These are phyloP conservation scores for Chaitophorus viminalis DNA, from an alignment of 2,888 invertebrate genomes.

Conservation along the genomic window DNA sequence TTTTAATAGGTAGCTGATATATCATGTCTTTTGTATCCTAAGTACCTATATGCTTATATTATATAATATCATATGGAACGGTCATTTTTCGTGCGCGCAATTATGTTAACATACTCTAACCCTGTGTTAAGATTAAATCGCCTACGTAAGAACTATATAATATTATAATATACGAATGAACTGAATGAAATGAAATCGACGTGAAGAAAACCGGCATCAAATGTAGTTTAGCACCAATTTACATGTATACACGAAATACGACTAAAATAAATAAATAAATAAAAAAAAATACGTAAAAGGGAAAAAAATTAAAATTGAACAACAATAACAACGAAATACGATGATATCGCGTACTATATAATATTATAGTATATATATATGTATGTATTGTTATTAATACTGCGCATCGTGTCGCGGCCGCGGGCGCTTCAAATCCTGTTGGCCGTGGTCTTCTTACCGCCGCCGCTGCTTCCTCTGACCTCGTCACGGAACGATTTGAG, in stretches of 20 bases:
- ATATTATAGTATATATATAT: too few species aligned
- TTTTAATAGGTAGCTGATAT: neutral
- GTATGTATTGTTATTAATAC: constrained; percentile 16
- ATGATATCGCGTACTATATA: too few species aligned
- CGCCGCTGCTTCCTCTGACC: neutral
- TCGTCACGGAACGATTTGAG: constrained; percentile 27
- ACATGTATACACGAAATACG: constrained; percentile 1
- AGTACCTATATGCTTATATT: neutral
- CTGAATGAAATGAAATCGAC: neutral
- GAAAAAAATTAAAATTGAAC: too few species aligned
- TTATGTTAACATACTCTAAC: constrained; percentile 42
- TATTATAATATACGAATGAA: neutral
- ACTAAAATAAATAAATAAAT: neutral
- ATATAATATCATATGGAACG: neutral
- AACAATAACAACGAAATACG: neutral
- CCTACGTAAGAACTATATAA: neutral
- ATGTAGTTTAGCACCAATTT: constrained; percentile 38
- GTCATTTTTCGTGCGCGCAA: neutral
- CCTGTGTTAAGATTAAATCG: constrained; percentile 49
- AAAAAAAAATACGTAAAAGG: neutral
- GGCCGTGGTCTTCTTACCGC: neutral
- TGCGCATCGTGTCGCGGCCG: neutral
- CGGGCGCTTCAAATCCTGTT: neutral
- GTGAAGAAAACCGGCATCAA: constrained; percentile 14
- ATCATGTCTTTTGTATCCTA: neutral